phyloP scores from a whole-genome alignment of 2,797 vertebrate species.

The Eremophila alpestris region DNA sequence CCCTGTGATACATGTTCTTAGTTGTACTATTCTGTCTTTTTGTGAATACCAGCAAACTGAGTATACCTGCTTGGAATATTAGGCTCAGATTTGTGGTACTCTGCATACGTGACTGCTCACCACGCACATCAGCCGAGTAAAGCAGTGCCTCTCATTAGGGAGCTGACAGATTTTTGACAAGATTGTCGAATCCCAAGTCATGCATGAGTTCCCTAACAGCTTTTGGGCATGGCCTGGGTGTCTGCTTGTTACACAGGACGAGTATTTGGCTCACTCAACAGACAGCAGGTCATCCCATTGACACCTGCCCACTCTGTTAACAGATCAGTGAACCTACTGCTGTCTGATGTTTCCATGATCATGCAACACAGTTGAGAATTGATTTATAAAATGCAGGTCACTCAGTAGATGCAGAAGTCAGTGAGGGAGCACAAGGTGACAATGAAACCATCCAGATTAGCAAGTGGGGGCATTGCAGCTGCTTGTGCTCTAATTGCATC shows the following conservation, averaged over 20 bases:
- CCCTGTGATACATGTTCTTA: neutral
- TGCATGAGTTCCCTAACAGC: neutral
- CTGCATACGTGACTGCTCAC: neutral
- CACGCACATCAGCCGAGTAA: neutral
- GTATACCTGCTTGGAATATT: neutral
- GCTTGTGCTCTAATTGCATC: neutral
- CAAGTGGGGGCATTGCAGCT: neutral
- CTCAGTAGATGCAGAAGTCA: neutral
- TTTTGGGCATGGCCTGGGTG: neutral
- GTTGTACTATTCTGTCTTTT: neutral
- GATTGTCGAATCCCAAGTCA: neutral
- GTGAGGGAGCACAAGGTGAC: neutral
- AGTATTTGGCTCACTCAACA: neutral
- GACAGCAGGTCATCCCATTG: neutral
- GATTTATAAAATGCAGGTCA: neutral
- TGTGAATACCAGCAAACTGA: neutral
- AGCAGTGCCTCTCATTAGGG: neutral
- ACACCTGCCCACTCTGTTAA: neutral
- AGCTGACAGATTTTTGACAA: neutral
- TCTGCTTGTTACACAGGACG: neutral
- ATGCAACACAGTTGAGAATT: neutral
- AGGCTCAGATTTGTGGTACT: neutral
- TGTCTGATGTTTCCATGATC: neutral
- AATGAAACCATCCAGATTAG: neutral
- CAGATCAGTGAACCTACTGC: neutral